A percentile compares a stretch with the other conserved stretches of the same genome.
Conservation (phyloP, 2,888 invertebrate species). For the Sialis lutaria region DNA sequence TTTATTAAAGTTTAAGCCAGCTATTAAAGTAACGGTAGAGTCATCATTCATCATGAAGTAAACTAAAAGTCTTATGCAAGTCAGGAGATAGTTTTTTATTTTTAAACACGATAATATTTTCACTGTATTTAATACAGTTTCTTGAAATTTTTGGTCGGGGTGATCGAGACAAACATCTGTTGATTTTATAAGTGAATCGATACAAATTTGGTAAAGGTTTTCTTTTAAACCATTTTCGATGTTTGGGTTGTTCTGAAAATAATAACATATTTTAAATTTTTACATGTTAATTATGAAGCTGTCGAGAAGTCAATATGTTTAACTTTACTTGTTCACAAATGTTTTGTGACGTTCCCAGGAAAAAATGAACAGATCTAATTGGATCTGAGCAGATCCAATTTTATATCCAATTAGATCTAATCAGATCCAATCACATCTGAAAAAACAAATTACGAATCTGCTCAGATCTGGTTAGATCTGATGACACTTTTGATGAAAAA, state of each 20-base stretch:
- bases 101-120: conserved; percentile 29
- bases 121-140: conserved; percentile 32
- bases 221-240: conserved; percentile 17
- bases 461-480: too few relatives aligned
- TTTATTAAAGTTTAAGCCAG: conserved; percentile 35
- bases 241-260: neutral
- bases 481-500: too few relatives aligned
- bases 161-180: conserved; percentile 31
- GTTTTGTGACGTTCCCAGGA: too few relatives aligned
- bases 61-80: conserved; percentile 32
- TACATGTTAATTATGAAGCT: neutral
- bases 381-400: too few relatives aligned
- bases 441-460: too few relatives aligned
- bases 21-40: conserved; percentile 35
- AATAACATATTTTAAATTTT: neutral
- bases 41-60: conserved; percentile 46
- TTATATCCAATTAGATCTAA: too few relatives aligned
- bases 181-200: conserved; percentile 28
- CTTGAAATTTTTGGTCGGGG: conserved; percentile 33
- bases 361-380: too few relatives aligned
- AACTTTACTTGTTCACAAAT: too few relatives aligned
- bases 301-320: neutral
- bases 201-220: conserved; percentile 23
- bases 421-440: too few relatives aligned
- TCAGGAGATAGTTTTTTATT: conserved; percentile 25